A percentile compares a stretch with the other conserved stretches of the same genome.
phyloP scores from a whole-genome alignment of 2,113 vertebrate genomes.

The Cyanistes caeruleus region DNA sequence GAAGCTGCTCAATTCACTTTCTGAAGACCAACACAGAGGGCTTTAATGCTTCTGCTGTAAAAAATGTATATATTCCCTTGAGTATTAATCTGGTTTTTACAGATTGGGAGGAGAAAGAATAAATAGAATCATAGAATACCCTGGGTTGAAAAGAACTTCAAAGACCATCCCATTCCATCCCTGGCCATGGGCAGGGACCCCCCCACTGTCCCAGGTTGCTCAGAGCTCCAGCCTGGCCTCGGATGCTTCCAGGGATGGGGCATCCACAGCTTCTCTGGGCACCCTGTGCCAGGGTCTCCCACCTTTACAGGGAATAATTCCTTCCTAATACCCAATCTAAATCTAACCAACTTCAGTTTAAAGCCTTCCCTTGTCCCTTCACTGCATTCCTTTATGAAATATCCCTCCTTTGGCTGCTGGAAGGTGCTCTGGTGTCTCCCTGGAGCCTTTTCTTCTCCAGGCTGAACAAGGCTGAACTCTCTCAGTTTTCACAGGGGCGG shows the following conservation, averaged over 20 bases:
- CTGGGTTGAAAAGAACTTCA: background rate
- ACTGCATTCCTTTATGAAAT: too few species aligned
- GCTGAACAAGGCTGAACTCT: background rate
- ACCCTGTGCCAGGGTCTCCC: background rate
- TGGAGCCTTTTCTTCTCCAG: background rate
- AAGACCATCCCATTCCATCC: background rate
- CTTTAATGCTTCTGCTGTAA: background rate
- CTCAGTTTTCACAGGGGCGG: background rate
- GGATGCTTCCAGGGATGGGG: background rate
- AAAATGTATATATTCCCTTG: background rate
- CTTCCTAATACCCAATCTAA: background rate
- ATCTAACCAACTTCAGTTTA: background rate
- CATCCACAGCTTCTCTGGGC: background rate
- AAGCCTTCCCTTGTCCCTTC: background rate
- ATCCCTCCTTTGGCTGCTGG: background rate
- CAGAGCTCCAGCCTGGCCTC: rapidly evolving
- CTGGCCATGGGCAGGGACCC: background rate
- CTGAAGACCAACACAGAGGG: background rate
- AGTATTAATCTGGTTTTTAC: background rate
- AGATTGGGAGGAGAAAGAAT: background rate
- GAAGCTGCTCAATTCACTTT: background rate
- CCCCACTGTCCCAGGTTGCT: background rate
- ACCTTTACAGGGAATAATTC: rapidly evolving
- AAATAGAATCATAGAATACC: background rate
- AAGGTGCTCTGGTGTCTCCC: background rate